These are phyloP conservation scores for Pollachius pollachius DNA, from an alignment of 2,113 vertebrate genomes.

Conservation along the genomic window DNA sequence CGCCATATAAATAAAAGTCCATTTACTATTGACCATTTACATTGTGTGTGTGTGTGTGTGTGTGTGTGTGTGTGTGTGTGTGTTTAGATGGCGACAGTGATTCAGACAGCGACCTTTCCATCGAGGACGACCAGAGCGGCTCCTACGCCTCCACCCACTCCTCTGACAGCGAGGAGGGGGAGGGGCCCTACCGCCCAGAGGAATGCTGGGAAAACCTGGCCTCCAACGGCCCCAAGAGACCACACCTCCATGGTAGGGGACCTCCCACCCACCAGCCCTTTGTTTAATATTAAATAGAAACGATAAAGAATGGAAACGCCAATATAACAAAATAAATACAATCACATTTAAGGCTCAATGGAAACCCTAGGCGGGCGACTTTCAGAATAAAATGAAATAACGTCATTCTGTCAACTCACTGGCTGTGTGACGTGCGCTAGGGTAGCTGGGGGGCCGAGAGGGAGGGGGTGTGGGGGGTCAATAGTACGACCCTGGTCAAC, in stretches of 20 bases:
- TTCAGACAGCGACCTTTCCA: conserved; percentile 89
- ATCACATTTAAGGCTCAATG: not conserved
- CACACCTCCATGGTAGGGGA: conserved; percentile 48
- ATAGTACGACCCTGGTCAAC: too few species aligned
- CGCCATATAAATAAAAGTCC: too few species aligned
- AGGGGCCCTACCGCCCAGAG: conserved; percentile 73
- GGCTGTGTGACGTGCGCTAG: not conserved
- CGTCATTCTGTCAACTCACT: not conserved
- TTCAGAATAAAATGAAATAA: too few species aligned
- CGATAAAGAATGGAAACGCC: not conserved
- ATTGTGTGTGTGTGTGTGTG: conserved; percentile 9
- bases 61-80: conserved; percentile 22
- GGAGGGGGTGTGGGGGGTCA: too few species aligned
- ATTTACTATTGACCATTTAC: too few species aligned
- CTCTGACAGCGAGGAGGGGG: conserved; percentile 89
- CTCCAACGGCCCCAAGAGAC: conserved; percentile 57
- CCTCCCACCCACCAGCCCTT: not conserved
- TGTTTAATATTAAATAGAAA: too few species aligned
- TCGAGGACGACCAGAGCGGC: conserved; percentile 88
- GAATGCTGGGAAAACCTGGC: conserved; percentile 85
- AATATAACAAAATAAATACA: not conserved
- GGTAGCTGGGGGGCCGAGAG: too few species aligned
- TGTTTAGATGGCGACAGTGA: conserved; percentile 81
- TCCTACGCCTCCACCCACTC: conserved; percentile 90
- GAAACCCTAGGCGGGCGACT: too few species aligned